Evolutionary conservation across 2,113 vertebrate species (phyloP), one percentile per base, ranked within the genome.

Genomic region (Larimichthys crocea): DNA sequence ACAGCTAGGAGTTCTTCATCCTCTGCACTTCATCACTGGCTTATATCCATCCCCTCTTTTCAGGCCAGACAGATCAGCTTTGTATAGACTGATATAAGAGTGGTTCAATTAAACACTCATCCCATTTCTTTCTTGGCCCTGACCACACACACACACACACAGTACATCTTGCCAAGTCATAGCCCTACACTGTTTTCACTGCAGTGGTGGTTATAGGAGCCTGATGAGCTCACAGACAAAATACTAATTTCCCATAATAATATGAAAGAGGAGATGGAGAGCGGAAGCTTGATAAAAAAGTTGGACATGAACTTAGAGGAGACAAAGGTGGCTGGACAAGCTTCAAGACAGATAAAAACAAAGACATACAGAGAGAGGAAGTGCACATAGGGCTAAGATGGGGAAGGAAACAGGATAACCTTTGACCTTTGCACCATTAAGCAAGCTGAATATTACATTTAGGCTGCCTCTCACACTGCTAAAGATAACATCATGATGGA

Each of bases 61-160:
- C 44, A 80, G 57, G 3, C 67, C 79, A 85, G 78, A 84, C 77
- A 67, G 84, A 87, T 79, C 87, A 63, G 77, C 83, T 89, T 86
- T 84, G 63, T 64, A 67, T 82, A 84, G 59, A 79, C 66, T 62
- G 76, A 89, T 80, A 71, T 61, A 71, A 66, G 20, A 85, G 74
- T 62, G 80, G 66, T 68, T 80, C 52, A 53, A 80, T 80, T 49
- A 80, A 84, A 89, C 59, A 48, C 74, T 61, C 22, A 70, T 74
- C 53, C 55, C 24, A 65, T 78, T 80, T 19, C 61, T 85, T 63
- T 75, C 74, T 85, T 85, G 68, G 72, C 53, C 62, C 40, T 65
- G 44, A 68, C n/a, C 29, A 79, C 57, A 59, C 68, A 59, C 80
- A 52, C 69, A 52, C 16, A 60, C 53, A 52, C 7, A 50, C 62